phyloP scores from a whole-genome alignment of 2,797 vertebrate species.

The Pantherophis vulpinus region DNA sequence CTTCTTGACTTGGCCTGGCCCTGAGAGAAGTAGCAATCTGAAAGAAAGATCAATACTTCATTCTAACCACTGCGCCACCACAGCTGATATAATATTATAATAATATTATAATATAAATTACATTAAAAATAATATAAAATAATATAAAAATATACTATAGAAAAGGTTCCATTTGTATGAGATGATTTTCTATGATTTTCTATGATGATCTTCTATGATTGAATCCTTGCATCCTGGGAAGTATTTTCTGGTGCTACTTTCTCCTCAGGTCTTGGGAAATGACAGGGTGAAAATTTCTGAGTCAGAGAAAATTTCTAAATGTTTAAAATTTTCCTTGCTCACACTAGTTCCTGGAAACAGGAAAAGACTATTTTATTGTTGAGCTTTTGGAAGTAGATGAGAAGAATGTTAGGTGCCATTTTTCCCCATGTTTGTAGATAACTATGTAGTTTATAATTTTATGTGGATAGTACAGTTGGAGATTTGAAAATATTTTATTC shows the following conservation, averaged over 20 bases:
- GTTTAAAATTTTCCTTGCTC: neutral
- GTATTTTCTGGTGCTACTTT: neutral
- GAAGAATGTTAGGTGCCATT: neutral
- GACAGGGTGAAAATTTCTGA: neutral
- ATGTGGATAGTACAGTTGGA: neutral
- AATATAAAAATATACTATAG: neutral
- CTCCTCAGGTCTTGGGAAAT: neutral
- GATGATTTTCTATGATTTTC: neutral
- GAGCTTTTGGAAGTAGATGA: neutral
- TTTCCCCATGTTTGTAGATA: neutral
- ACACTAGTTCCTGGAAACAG: neutral
- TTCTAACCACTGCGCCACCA: neutral
- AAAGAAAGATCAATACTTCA: neutral
- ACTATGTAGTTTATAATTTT: neutral
- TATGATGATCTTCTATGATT: neutral
- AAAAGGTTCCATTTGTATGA: neutral
- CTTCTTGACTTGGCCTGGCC: neutral
- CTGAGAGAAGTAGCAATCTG: neutral
- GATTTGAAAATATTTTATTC: neutral
- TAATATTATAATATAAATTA: neutral
- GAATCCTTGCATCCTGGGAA: neutral
- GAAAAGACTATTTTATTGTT: neutral
- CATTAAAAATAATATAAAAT: neutral
- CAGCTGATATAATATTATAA: neutral
- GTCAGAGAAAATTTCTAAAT: neutral